These are phyloP conservation scores for Tangara arthus DNA, from an alignment of 2,797 vertebrate genomes.

Conservation along the genomic window DNA sequence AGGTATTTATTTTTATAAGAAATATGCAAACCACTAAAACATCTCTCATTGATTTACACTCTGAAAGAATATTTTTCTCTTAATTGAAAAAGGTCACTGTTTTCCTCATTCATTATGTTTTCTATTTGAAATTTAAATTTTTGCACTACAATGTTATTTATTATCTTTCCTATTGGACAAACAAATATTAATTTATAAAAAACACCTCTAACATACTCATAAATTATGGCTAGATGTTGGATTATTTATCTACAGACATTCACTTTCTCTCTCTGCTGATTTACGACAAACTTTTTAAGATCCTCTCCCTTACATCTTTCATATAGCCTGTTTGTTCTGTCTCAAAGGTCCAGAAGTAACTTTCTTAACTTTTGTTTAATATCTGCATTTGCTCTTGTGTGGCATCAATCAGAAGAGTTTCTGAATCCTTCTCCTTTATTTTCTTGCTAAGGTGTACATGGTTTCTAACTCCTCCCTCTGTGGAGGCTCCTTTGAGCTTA, in stretches of 20 bases:
- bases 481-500: not conserved
- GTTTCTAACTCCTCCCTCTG: not conserved
- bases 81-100: constrained; percentile 57
- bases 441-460: not conserved
- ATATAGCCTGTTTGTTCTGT: not conserved
- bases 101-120: constrained; percentile 42
- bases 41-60: constrained; percentile 39
- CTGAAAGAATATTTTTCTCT: constrained; percentile 45
- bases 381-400: not conserved
- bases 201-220: not conserved
- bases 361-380: not conserved
- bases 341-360: not conserved
- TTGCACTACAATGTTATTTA: constrained; percentile 42
- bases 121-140: constrained; percentile 58
- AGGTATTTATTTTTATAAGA: constrained; percentile 56
- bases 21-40: constrained; percentile 41
- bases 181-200: constrained; percentile 20
- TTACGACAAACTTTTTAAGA: not conserved
- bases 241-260: constrained; percentile 19
- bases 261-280: not conserved
- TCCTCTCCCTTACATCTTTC: not conserved
- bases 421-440: not conserved
- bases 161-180: constrained; percentile 23
- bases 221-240: not conserved
- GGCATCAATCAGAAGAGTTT: not conserved